Evolutionary conservation across 2,113 vertebrate species (phyloP).

Genomic region (Dipodomys stephensi): DNA sequence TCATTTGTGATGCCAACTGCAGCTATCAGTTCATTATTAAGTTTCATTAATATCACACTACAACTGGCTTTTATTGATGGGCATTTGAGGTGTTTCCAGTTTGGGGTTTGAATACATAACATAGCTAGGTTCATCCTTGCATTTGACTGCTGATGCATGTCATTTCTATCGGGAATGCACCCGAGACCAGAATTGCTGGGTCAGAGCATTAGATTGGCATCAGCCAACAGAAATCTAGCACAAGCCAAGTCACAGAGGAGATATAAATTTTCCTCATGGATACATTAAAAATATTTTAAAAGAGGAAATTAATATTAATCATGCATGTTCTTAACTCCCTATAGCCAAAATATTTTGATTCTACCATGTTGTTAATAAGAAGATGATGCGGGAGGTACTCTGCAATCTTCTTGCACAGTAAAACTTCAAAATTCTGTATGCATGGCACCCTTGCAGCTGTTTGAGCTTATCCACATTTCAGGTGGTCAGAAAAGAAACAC

Average conservation of each 20-base stretch:
- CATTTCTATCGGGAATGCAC: constrained; percentile 13
- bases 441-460: background rate
- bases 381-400: background rate
- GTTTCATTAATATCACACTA: background rate
- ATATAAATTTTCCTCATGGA: constrained; percentile 34
- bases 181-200: background rate
- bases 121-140: background rate
- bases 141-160: background rate
- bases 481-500: background rate
- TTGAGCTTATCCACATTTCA: background rate
- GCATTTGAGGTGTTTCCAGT: background rate
- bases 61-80: background rate
- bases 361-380: background rate
- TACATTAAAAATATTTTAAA: background rate
- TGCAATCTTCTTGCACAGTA: background rate
- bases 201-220: background rate
- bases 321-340: background rate
- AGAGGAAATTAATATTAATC: background rate
- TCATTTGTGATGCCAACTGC: background rate
- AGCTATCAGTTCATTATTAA: constrained; percentile 4
- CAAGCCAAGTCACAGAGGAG: background rate
- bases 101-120: background rate
- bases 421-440: background rate
- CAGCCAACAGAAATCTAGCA: background rate
- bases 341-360: background rate